These are phyloP conservation scores for Andrena hattorfiana DNA, from an alignment of 2,888 invertebrate genomes.

Conservation along the genomic window DNA sequence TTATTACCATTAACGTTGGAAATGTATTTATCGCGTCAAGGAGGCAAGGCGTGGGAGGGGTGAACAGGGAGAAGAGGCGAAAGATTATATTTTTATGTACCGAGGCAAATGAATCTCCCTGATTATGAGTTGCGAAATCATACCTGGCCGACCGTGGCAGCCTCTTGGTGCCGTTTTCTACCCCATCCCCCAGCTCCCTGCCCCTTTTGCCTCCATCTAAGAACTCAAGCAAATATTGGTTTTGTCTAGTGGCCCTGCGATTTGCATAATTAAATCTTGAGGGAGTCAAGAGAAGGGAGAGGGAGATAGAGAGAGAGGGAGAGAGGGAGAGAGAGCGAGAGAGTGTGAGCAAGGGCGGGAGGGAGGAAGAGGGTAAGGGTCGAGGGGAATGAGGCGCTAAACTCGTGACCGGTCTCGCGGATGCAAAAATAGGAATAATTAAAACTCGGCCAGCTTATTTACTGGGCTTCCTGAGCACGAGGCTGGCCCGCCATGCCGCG, in stretches of 20 bases:
- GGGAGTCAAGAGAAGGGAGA: conserved; percentile 42
- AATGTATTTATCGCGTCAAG: conserved; percentile 67
- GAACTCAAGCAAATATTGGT: conserved; percentile 81
- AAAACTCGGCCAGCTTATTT: conserved; percentile 81
- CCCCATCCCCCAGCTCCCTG: conserved; percentile 31
- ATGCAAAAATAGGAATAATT: conserved; percentile 82
- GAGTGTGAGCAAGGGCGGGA: conserved; percentile 27
- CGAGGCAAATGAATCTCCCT: conserved; percentile 77
- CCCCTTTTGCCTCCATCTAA: conserved; percentile 67
- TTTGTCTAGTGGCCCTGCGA: conserved; percentile 81
- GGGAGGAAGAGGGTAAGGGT: conserved; percentile 12
- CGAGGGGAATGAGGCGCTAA: conserved; percentile 49
- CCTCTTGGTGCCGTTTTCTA: conserved; percentile 39
- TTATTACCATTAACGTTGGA: conserved; percentile 62
- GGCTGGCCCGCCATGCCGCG: conserved; percentile 36
- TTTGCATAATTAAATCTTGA: conserved; percentile 83
- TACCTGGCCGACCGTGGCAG: conserved; percentile 55
- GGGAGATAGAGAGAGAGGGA: conserved; percentile 1
- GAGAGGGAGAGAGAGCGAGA: conserved; percentile 33
- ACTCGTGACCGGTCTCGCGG: conserved; percentile 59
- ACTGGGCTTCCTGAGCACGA: conserved; percentile 68
- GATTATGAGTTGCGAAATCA: conserved; percentile 77
- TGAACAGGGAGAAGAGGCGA: conserved; percentile 32
- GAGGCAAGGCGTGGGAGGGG: conserved; percentile 11
- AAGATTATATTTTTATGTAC: conserved; percentile 79